Evolutionary conservation across 2,113 vertebrate genomes (phyloP).

Genomic region (Cephalopholis sonnerati): DNA sequence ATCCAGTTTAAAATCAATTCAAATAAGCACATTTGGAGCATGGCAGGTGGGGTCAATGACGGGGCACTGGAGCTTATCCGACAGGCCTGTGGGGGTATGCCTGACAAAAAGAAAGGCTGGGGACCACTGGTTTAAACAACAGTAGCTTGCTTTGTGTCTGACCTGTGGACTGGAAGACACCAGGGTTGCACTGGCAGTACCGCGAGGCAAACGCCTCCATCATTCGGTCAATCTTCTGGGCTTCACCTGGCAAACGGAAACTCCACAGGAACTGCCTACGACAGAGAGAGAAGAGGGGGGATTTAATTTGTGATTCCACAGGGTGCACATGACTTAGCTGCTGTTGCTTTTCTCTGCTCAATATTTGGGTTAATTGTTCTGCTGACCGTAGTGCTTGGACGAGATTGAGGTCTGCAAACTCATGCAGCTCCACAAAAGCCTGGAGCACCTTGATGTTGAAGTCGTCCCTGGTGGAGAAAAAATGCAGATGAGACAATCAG

Average conservation of each 20-base stretch:
- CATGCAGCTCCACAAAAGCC: conserved; percentile 98
- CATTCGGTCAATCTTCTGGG: conserved; percentile 99
- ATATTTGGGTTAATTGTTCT: background rate
- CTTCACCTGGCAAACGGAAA: conserved; percentile 96
- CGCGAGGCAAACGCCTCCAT: conserved; percentile 98
- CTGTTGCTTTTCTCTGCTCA: background rate
- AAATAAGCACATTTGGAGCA: background rate
- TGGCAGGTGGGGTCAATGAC: background rate
- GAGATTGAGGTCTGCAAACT: conserved; percentile 98
- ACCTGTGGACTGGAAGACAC: conserved; percentile 99
- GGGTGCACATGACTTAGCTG: background rate
- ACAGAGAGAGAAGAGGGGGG: background rate
- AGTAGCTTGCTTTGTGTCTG: conserved; percentile 48
- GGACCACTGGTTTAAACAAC: background rate
- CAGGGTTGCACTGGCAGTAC: conserved; percentile 97
- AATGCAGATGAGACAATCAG: conserved; percentile 3
- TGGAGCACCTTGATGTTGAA: conserved; percentile 99
- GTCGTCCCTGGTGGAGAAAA: conserved; percentile 89
- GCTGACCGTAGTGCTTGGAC: conserved; percentile 97
- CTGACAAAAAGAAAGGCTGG: background rate
- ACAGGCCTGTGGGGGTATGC: background rate
- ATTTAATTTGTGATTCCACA: background rate
- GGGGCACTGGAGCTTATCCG: background rate
- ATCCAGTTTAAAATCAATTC: background rate
- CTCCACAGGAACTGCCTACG: conserved; percentile 98